Base-by-base conservation (phyloP, 2,888 invertebrate species). In the Imbricaverruca yamaguchii region DNA sequence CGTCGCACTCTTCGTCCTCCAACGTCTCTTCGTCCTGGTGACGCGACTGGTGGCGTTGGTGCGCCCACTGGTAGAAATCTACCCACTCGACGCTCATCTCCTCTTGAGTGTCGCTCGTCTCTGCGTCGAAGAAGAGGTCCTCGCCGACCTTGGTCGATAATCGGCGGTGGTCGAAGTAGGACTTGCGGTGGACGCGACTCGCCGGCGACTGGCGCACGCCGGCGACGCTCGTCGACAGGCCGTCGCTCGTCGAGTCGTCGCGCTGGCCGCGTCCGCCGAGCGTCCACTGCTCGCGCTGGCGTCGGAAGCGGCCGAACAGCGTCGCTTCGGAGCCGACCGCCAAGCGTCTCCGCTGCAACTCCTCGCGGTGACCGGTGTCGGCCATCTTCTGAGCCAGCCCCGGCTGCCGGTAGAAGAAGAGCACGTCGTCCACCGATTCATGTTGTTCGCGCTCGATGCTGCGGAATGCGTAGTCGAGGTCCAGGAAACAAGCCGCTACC, bases 331-430 rank as follows among this genome's bases (percentile, higher is more conserved):
- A 11, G 59, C 12, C 59, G 12, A 15, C 59, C 59, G 59, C 59
- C 12, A 15, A 11, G 59, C 59, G 2, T 15, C 7, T 11, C 10
- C 65, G 65, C 12, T 65, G 10, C 23, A 65, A 0, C 23, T 1
- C 23, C 23, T 65, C 65, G 11, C 23, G n/a, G 23, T 23, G 65
- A 2, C 65, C 65, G 23, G 65, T 65, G n/a, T 74, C 74, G 55
- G 74, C 74, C 39, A 74, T 13, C 74, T 74, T 13, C 4, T 55
- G 18, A 21, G 74, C 74, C 53, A 74, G 53, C 55, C 55, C 55
- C 55, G 74, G 74, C 74, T 74, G 74, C 53, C 74, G 74, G 74
- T 74, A 74, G 74, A 74, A 74, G 55, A 74, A 74, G 53, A 74
- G 55, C 10, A 74, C 53, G 74, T 74, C 74, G 55, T 53, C 53